Conservation (phyloP, 2,888 invertebrate species). For the Drosophila algonquin region DNA sequence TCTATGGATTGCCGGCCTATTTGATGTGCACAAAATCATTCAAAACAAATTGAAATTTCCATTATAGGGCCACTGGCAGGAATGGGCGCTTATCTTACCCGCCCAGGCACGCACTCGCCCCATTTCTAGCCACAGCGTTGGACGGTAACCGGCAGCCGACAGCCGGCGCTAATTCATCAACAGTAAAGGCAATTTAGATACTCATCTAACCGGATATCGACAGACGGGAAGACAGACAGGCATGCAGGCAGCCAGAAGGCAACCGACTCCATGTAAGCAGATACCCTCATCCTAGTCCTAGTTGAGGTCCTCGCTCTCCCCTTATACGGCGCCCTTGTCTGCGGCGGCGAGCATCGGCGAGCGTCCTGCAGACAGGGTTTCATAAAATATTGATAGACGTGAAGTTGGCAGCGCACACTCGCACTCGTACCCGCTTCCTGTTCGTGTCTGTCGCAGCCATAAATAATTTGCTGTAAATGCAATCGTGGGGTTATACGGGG, state of each 20-base stretch:
- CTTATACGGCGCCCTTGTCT: slow-evolving; percentile 27
- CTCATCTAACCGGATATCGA: slow-evolving; percentile 81
- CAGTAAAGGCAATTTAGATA: slow-evolving; percentile 80
- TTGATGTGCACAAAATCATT: slow-evolving; percentile 57
- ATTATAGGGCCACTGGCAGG: slow-evolving; percentile 38
- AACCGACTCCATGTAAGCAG: slow-evolving; percentile 49
- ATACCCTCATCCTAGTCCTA: slow-evolving; percentile 48
- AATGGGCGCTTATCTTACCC: slow-evolving; percentile 64
- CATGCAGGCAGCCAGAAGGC: slow-evolving; percentile 10
- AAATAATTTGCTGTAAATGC: slow-evolving; percentile 80
- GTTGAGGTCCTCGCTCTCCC: slow-evolving; percentile 7
- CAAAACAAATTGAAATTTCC: slow-evolving; percentile 74
- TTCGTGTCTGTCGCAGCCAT: slow-evolving; percentile 80
- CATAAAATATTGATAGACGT: slow-evolving; percentile 80
- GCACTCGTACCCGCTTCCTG: slow-evolving; percentile 58
- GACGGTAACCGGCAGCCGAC: slow-evolving; percentile 28
- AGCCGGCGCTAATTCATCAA: slow-evolving; percentile 76
- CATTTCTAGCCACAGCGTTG: slow-evolving; percentile 10
- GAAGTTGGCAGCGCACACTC: slow-evolving; percentile 78
- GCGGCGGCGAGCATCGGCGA: slow-evolving; percentile 47
- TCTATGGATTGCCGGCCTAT: slow-evolving; percentile 32
- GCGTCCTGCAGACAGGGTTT: slow-evolving; percentile 74
- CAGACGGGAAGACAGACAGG: slow-evolving; percentile 57
- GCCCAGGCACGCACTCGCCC: slow-evolving; percentile 42
- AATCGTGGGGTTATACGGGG: slow-evolving; percentile 74